These are phyloP conservation scores for Acleris cristana DNA, from an alignment of 2,888 invertebrate species.

Conservation along the genomic window DNA sequence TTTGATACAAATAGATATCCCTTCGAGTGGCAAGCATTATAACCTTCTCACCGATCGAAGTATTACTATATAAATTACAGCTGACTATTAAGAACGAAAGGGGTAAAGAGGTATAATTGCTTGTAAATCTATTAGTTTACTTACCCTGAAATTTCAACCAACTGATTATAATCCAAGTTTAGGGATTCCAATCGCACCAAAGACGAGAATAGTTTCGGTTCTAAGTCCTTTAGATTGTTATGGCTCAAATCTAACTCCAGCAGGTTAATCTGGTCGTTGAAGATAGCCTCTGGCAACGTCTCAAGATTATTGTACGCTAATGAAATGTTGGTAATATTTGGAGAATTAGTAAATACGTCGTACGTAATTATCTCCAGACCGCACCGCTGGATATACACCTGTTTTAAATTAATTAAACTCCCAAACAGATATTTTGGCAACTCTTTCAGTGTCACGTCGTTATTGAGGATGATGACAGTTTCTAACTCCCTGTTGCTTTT, in stretches of 20 bases:
- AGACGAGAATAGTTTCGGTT: conserved; percentile 83
- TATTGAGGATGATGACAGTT: conserved; percentile 82
- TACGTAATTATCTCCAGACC: conserved; percentile 84
- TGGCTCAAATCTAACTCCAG: conserved; percentile 85
- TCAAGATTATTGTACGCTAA: conserved; percentile 84
- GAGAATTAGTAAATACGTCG: conserved; percentile 85
- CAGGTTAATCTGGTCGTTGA: conserved; percentile 86
- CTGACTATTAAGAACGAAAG: background rate
- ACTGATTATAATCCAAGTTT: conserved; percentile 86
- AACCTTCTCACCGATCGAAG: no score
- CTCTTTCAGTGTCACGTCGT: conserved; percentile 82
- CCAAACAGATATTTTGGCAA: conserved; percentile 85
- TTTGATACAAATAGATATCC: background rate
- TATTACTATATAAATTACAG: no score
- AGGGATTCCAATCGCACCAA: conserved; percentile 83
- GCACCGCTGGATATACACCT: conserved; percentile 83
- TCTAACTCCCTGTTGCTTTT: conserved; percentile 79
- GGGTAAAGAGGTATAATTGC: background rate
- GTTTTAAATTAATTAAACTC: conserved; percentile 81
- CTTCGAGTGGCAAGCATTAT: background rate
- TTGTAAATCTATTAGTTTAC: conserved; percentile 43
- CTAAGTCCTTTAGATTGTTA: conserved; percentile 85
- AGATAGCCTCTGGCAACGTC: conserved; percentile 84
- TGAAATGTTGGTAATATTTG: conserved; percentile 83
- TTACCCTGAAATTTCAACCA: conserved; percentile 84